Conservation (phyloP, 1,140 invertebrate species). For the Euschistus heros region DNA sequence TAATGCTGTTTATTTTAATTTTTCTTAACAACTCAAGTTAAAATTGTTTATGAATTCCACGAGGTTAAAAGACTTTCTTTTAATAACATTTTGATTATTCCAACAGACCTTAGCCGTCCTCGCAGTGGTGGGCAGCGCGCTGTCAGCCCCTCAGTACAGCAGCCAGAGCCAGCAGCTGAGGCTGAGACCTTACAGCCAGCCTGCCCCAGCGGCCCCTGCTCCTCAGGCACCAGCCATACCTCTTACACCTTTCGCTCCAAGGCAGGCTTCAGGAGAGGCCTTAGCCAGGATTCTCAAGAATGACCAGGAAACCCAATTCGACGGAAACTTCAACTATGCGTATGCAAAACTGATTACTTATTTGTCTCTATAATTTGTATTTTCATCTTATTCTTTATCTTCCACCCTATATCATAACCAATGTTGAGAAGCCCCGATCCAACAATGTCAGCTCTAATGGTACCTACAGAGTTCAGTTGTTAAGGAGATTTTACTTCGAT, state of each 20-base stretch:
- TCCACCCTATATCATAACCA: too few species aligned
- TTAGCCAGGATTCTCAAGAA: slow-evolving; percentile 38
- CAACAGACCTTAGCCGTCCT: background rate
- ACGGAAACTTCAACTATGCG: slow-evolving; percentile 45
- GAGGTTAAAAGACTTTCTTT: too few species aligned
- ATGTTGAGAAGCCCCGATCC: too few species aligned
- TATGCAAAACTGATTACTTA: slow-evolving; percentile 12
- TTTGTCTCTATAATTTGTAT: too few species aligned
- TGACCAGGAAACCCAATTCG: slow-evolving; percentile 44
- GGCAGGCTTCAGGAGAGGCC: slow-evolving; percentile 19
- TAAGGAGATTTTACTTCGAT: too few species aligned
- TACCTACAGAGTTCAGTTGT: too few species aligned
- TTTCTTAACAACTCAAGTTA: too few species aligned
- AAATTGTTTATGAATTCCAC: too few species aligned
- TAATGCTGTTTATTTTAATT: too few species aligned
- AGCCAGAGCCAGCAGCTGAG: background rate
- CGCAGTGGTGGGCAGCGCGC: slow-evolving; percentile 8
- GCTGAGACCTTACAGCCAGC: background rate
- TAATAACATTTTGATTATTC: too few species aligned
- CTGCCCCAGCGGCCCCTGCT: background rate
- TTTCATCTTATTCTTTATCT: too few species aligned
- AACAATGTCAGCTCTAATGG: too few species aligned
- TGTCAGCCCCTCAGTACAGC: slow-evolving; percentile 16
- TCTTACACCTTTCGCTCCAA: background rate
- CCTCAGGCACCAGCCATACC: background rate